Base-by-base conservation (phyloP, 2,113 vertebrate species). In the Phalacrocorax carbo region DNA sequence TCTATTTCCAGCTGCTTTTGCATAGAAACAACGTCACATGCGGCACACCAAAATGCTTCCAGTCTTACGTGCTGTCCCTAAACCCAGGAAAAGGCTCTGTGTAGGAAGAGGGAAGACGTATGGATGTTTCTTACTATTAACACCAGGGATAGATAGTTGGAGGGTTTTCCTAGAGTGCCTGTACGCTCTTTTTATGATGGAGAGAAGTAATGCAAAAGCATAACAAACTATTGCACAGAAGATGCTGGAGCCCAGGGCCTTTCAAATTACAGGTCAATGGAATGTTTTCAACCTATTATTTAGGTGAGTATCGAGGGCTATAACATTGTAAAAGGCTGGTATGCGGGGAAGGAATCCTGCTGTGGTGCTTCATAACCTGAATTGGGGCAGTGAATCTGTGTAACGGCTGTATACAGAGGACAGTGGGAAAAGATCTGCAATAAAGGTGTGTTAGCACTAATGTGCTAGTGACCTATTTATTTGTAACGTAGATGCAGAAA, bases 1-100 rank as follows among this genome's bases (percentile, higher is more conserved):
- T 83, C 77, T 95, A 82, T 96, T 96, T 96, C 49, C 71, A 91
- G 64, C 52, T 85, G 40, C 29, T 73, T 94, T 87, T 70, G 72
- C 93, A 57, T 27, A 27, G 91, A 86, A 79, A 89, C 83, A 83
- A 40, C 0, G 0, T 78, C 60, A 29, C 55, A 75, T 1, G 1
- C 60, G 86, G 65, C 64, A 20, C 38, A 40, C 11, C 49, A 73
- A 64, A 69, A 81, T 54, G 32, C 48, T 89, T 77, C 84, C 55
- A 96, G 76, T 70, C 69, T 70, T 86, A 73, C 29, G 66, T 88
- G 54, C 62, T 87, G 36, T 48, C 69, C 0, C 0, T 71, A 75
- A 93, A 81, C 48, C n/a, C 22, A 38, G 71, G 61, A 25, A 6
- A 51, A 48, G 42, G 48, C 61, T 86, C 27, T 14, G 4, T 58